A percentile compares a stretch with the other conserved stretches of the same genome.
Conservation (phyloP, 2,797 vertebrate species). For the Lerista edwardsae region DNA sequence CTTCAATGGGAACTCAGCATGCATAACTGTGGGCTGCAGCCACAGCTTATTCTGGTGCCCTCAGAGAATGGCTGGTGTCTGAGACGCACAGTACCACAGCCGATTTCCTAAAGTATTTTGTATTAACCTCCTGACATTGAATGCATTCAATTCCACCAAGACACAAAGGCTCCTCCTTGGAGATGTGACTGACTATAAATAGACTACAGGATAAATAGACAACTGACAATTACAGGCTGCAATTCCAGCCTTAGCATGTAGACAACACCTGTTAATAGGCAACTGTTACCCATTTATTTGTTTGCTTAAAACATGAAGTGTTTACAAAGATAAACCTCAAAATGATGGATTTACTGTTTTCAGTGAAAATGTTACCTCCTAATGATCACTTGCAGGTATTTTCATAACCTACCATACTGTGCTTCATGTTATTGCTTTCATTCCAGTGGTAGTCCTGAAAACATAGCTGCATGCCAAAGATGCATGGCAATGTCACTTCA, state of each 20-base stretch:
- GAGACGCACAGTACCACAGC: not conserved
- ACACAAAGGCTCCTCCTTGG: constrained; percentile 12
- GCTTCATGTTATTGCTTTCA: constrained; percentile 1
- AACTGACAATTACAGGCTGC: constrained; percentile 22
- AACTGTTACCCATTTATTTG: constrained; percentile 46
- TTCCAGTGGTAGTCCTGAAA: not conserved
- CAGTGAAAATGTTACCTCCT: constrained; percentile 39
- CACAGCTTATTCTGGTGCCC: not conserved
- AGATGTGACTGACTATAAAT: constrained; percentile 57
- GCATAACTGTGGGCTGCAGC: not conserved
- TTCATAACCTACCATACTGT: constrained; percentile 27
- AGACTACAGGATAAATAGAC: constrained; percentile 59
- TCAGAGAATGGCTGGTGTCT: not conserved
- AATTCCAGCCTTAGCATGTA: constrained; percentile 6
- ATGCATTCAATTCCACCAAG: constrained; percentile 37
- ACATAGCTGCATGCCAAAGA: not conserved
- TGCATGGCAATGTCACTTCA: not conserved
- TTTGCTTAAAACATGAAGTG: constrained; percentile 60
- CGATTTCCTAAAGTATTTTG: constrained; percentile 30
- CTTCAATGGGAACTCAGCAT: not conserved
- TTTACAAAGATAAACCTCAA: constrained; percentile 38
- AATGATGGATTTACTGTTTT: constrained; percentile 37
- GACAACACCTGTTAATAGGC: constrained; percentile 57
- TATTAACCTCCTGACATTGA: constrained; percentile 46
- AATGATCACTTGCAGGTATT: constrained; percentile 45